These are phyloP conservation scores for Crocallis elinguaria DNA, from an alignment of 2,888 invertebrate species.

Conservation along the genomic window DNA sequence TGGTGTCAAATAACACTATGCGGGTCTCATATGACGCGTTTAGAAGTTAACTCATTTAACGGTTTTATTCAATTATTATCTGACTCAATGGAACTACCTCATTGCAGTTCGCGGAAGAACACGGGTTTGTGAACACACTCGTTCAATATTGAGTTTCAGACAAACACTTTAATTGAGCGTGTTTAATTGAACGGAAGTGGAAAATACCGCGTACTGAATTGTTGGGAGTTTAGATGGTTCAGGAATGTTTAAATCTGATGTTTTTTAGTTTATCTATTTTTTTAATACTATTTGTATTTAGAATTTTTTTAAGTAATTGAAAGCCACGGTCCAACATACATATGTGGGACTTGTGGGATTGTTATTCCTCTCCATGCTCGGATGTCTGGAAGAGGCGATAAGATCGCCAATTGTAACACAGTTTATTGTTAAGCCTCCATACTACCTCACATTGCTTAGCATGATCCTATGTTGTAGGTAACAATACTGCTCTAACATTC, in stretches of 20 bases:
- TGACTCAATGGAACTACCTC: conserved; percentile 60
- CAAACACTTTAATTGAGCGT: conserved; percentile 46
- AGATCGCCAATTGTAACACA: not conserved
- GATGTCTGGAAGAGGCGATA: not conserved
- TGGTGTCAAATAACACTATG: conserved; percentile 35
- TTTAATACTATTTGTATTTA: not conserved
- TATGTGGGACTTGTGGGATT: too few relatives aligned
- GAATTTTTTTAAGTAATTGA: too few relatives aligned
- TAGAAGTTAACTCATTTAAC: conserved; percentile 37
- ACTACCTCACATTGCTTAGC: too few relatives aligned
- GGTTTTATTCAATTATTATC: conserved; percentile 57
- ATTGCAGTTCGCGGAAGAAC: conserved; percentile 67
- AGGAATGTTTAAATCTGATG: not conserved
- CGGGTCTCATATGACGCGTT: conserved; percentile 23
- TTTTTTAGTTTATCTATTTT: not conserved
- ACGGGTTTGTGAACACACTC: conserved; percentile 21
- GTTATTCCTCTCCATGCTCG: too few relatives aligned
- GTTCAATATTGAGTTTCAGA: conserved; percentile 52
- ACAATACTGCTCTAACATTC: too few relatives aligned
- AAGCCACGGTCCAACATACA: too few relatives aligned
- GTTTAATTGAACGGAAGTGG: conserved; percentile 9
- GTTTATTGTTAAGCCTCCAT: too few relatives aligned
- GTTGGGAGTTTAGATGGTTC: not conserved
- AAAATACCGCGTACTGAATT: conserved; percentile 11
- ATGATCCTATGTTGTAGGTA: too few relatives aligned